Base-by-base conservation (phyloP, 2,113 vertebrate genomes). In the Misgurnus mizolepis region DNA sequence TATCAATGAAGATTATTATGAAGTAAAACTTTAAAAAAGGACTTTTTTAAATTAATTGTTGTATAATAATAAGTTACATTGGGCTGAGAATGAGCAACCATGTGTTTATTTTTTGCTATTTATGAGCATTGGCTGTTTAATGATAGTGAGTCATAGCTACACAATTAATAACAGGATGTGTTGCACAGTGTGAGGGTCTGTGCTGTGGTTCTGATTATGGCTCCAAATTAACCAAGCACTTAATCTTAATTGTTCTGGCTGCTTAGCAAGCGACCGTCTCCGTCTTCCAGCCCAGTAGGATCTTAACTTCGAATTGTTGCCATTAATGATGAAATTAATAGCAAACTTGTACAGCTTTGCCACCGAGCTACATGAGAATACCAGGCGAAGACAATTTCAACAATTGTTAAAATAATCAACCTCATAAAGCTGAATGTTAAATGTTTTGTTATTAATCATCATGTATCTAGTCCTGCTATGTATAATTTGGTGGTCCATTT, bases 171-270 rank as follows among this genome's bases (percentile, higher is more conserved):
- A 88, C 81, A 72, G 79, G 58, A 85, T 76, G 70, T 80, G 80
- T 82, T 68, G 64, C 80, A 76, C 84, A 83, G 78, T 67, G 64
- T 68, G 86, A 45, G 76, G 73, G 73, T 66, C 75, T 77, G 75
- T 47, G 62, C 70, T 79, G 50, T 55, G 61, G 71, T 79, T 76
- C 76, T 76, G 78, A 83, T 75, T 82, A 80, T 82, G 83, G 81
- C 79, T 83, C 78, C 67, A 82, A 79, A 82, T 86, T 85, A 88
- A 78, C 81, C 75, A 75, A 83, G 82, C 81, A 82, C 81, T 88
- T 86, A 79, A 85, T 88, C 80, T 83, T 86, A 86, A 88, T 88
- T 86, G 85, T 85, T 81, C 85, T 84, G 82, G 80, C 87, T 86
- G 83, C 83, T 86, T 81, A 82, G 85, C 71, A 74, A 82, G 78